phyloP scores from a whole-genome alignment of 2,888 invertebrate genomes.

The Apodemia mormo region DNA sequence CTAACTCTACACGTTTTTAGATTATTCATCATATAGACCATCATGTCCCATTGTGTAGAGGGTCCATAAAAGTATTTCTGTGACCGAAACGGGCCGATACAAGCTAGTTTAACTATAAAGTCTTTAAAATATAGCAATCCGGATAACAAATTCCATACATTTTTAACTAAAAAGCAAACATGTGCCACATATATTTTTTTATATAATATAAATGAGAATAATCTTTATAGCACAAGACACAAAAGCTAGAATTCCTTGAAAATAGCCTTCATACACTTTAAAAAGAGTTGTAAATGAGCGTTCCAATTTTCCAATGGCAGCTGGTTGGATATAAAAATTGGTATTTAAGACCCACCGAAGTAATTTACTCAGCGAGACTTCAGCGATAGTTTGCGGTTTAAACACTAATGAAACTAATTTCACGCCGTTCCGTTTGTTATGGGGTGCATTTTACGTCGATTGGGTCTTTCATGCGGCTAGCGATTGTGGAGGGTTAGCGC shows the following conservation, averaged over 20 bases:
- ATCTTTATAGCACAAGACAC: neutral
- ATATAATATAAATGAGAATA: constrained; percentile 2
- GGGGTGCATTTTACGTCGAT: constrained; percentile 35
- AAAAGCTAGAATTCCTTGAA: neutral
- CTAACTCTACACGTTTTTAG: too few species aligned
- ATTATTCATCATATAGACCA: too few species aligned
- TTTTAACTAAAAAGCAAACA: neutral
- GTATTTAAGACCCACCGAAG: constrained; percentile 43
- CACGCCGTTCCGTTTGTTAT: constrained; percentile 51
- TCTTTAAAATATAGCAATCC: constrained; percentile 3
- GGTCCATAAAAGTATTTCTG: too few species aligned
- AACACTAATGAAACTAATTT: constrained; percentile 58
- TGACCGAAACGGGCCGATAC: too few species aligned
- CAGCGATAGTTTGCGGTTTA: constrained; percentile 45
- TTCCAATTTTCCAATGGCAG: constrained; percentile 37
- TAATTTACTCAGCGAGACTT: constrained; percentile 45
- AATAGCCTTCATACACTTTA: constrained; percentile 32
- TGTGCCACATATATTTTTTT: neutral
- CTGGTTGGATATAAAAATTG: constrained; percentile 42
- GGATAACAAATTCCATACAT: neutral
- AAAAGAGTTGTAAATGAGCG: constrained; percentile 50
- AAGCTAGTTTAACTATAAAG: neutral
- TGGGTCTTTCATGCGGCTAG: constrained; percentile 23
- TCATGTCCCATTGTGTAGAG: too few species aligned
- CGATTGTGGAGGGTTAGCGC: constrained; percentile 23